phyloP scores from a whole-genome alignment of 1,140 invertebrate species.

The Homarus americanus region DNA sequence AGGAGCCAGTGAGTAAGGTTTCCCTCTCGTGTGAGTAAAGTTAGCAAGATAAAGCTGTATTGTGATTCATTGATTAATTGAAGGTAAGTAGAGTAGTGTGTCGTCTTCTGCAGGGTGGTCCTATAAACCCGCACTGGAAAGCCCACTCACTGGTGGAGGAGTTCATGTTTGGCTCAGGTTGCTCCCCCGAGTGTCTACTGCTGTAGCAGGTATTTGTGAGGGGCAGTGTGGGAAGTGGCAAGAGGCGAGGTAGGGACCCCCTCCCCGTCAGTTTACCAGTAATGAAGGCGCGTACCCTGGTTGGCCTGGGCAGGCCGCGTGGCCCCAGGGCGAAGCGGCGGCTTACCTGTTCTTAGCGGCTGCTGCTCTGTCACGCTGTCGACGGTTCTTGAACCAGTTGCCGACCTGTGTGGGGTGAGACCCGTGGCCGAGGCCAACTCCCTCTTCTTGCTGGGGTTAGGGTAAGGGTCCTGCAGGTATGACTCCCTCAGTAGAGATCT shows the following conservation, averaged over 20 bases:
- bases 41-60: no score
- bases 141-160: background rate
- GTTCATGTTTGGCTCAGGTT: background rate
- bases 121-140: background rate
- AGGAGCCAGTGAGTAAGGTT: background rate
- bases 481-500: conserved; percentile 96
- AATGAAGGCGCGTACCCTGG: background rate
- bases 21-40: background rate
- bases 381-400: conserved; percentile 99
- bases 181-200: background rate
- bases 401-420: conserved; percentile 99
- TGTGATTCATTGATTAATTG: no score
- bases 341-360: conserved; percentile 87
- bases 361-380: conserved; percentile 98
- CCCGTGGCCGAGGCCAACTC: conserved; percentile 98
- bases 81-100: no score
- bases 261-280: background rate
- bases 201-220: no score
- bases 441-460: conserved; percentile 98
- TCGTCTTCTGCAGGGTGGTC: no score
- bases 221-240: no score
- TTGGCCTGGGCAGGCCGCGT: background rate
- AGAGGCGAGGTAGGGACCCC: background rate
- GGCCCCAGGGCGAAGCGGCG: background rate
- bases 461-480: conserved; percentile 99